Base-by-base conservation (phyloP, 2,888 invertebrate genomes). In the Epistrophella euchroma region DNA sequence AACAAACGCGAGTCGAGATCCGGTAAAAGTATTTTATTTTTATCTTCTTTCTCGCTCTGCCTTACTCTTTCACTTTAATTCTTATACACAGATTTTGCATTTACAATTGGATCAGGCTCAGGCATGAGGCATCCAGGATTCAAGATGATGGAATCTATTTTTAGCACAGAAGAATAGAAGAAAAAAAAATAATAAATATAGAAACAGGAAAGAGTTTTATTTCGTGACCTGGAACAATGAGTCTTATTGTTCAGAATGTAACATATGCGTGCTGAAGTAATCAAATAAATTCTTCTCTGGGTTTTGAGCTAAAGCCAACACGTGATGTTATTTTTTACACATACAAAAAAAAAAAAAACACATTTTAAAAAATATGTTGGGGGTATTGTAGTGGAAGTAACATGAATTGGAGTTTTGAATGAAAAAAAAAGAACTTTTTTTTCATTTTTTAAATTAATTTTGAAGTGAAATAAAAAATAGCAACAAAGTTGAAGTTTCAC, bases 111-210 rank as follows among this genome's bases (percentile, higher is more conserved):
- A 64, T 45, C 28, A 64, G 28, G 28, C 28, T 28, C 28, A 28
- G 28, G 6, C 28, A 5, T 4, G 28, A 28, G 28, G 17, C 60
- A 40, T 37, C 37, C 37, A 60, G 35, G 13, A 43, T 76, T 78
- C 78, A 68, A 72, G 66, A 81, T 76, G 81, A 73, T 76, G 72
- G 62, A 85, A 76, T 73, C 62, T 76, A 76, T 80, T 72, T 72
- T 76, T 55, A 56, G 45, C 11, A 32, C 11, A 11, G 15, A 35
- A 84, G 19, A 66, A 72, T 64, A 45, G 43, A 45, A 64, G 19
- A 17, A 75, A 19, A 43, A 32, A 71, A 19, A 45, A 32, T 11
- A 17, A 28, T 2, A 32, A 3, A 19, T 17, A 52, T 52, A 45
- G 40, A 22, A 58, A 70, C 35, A 76, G 32, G 62, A 83, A 70